Conservation (phyloP, 2,113 vertebrate genomes). For the Syrmaticus mikado region DNA sequence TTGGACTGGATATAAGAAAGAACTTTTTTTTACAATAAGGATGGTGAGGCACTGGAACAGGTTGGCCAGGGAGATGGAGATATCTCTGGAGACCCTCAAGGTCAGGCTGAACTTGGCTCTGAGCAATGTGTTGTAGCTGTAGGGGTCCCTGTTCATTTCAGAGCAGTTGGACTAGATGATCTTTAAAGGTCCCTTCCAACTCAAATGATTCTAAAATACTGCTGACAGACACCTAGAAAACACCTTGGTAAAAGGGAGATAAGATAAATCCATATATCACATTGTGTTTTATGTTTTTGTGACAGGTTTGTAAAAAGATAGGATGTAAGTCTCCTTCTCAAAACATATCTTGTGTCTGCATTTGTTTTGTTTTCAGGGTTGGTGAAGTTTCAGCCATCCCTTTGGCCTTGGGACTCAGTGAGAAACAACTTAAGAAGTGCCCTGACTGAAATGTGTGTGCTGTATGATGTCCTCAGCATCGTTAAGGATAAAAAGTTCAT, state of each 20-base stretch:
- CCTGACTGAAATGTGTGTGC: constrained; percentile 96
- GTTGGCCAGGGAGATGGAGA: background rate
- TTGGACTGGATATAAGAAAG: background rate
- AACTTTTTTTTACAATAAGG: too few species aligned
- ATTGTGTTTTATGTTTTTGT: rapidly evolving
- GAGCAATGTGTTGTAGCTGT: background rate
- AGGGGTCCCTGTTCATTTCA: background rate
- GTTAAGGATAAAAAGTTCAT: constrained; percentile 98
- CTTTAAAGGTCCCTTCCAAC: background rate
- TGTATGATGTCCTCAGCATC: constrained; percentile 94
- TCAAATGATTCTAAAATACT: background rate
- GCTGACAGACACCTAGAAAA: rapidly evolving
- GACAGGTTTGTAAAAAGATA: background rate
- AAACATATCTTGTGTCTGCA: too few species aligned
- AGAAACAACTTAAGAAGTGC: constrained; percentile 92
- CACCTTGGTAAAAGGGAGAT: rapidly evolving
- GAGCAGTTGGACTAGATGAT: background rate
- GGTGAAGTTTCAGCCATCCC: constrained; percentile 95
- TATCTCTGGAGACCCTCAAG: too few species aligned
- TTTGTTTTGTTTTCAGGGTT: constrained; percentile 74
- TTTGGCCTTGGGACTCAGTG: constrained; percentile 99
- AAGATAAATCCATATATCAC: rapidly evolving
- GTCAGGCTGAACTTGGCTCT: background rate
- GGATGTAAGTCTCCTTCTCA: too few species aligned
- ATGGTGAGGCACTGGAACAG: background rate